Conservation (phyloP, 2,888 invertebrate species). For the Clusia tigrina region DNA sequence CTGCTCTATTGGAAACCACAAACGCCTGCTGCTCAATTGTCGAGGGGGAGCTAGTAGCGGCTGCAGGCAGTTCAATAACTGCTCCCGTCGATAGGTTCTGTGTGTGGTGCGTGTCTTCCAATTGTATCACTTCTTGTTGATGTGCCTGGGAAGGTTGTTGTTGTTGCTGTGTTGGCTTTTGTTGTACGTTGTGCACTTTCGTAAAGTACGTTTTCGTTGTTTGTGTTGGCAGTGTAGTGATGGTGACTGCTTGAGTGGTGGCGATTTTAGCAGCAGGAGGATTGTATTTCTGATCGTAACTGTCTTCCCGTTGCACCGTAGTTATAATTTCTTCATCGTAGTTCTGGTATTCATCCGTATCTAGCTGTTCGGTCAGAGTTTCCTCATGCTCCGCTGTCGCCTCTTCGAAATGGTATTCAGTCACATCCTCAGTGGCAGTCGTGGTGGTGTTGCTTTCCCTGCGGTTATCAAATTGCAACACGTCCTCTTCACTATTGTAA, state of each 20-base stretch:
- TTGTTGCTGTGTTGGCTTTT: slow-evolving; percentile 18
- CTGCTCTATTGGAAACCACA: background rate
- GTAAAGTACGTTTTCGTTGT: background rate
- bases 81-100: background rate
- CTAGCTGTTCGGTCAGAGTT: background rate
- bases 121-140: slow-evolving; percentile 26
- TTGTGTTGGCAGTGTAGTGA: background rate
- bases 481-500: slow-evolving; percentile 33
- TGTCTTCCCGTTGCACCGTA: slow-evolving; percentile 30
- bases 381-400: slow-evolving; percentile 22
- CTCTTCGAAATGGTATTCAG: slow-evolving; percentile 33
- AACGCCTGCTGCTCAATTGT: background rate
- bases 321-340: slow-evolving; percentile 11
- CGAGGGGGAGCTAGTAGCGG: background rate
- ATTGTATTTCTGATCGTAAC: slow-evolving; percentile 38
- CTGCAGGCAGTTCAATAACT: slow-evolving; percentile 8
- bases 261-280: slow-evolving; percentile 19
- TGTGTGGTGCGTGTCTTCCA: slow-evolving; percentile 23
- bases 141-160: slow-evolving; percentile 19
- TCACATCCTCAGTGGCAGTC: slow-evolving; percentile 26
- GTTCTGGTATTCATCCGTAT: slow-evolving; percentile 29
- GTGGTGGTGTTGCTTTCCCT: slow-evolving; percentile 5
- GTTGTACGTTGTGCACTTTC: background rate
- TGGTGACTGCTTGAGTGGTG: slow-evolving; percentile 17
- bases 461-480: too few species aligned